Evolutionary conservation across 2,113 vertebrate species (phyloP).

Genomic region (Hypomesus transpacificus): DNA sequence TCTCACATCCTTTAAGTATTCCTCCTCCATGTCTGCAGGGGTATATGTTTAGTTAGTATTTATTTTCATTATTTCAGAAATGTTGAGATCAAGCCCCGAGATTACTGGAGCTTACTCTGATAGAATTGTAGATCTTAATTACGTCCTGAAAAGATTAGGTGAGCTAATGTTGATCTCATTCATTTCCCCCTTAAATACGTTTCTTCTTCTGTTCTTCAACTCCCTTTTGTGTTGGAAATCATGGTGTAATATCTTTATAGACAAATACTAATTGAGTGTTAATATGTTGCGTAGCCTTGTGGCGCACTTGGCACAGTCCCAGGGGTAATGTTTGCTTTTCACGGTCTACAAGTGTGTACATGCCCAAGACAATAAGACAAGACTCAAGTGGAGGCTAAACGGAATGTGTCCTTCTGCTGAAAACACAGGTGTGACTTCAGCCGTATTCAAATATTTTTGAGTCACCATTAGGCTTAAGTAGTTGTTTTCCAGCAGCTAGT

Average conservation of each 20-base stretch:
- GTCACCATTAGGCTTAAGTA: neutral
- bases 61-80: neutral
- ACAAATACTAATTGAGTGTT: too few species aligned
- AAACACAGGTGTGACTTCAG: neutral
- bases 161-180: neutral
- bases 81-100: neutral
- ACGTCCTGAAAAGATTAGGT: neutral
- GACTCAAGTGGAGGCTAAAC: neutral
- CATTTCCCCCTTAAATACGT: too few species aligned
- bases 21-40: neutral
- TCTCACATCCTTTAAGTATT: neutral
- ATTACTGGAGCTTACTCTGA: neutral
- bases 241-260: too few species aligned
- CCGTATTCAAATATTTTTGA: neutral
- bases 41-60: neutral
- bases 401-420: slow-evolving; percentile 13
- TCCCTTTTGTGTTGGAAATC: too few species aligned
- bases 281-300: too few species aligned
- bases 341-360: slow-evolving; percentile 1
- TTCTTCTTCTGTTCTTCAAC: too few species aligned
- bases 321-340: neutral
- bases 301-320: neutral
- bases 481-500: neutral
- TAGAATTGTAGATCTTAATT: neutral
- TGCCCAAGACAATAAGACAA: neutral